A percentile compares a stretch with the other conserved stretches of the same genome.
Conservation (phyloP, 2,888 invertebrate genomes). For the Volucella inanis region DNA sequence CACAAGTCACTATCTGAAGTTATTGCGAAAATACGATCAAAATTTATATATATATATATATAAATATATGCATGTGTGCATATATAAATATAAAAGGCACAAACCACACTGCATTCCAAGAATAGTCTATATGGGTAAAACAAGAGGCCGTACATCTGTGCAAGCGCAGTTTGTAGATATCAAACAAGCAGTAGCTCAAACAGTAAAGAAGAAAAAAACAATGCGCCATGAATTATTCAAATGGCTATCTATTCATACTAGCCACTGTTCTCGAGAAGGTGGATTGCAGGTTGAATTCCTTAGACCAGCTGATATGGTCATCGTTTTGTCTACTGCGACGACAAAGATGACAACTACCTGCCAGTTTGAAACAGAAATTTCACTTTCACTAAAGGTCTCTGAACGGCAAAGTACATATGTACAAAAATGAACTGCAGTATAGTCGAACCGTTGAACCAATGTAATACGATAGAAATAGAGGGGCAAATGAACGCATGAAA, state of each 20-base stretch:
- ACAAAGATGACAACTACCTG: slow-evolving; percentile 39
- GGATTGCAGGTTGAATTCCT: slow-evolving; percentile 31
- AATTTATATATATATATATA: background rate
- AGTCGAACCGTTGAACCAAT: too few relatives aligned
- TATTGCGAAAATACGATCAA: background rate
- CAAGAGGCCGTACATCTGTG: slow-evolving; percentile 56
- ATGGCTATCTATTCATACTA: slow-evolving; percentile 39
- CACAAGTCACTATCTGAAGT: background rate
- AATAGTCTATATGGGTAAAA: slow-evolving; percentile 33
- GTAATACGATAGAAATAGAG: background rate
- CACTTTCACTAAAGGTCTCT: slow-evolving; percentile 73
- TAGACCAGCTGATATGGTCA: slow-evolving; percentile 62
- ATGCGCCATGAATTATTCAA: slow-evolving; percentile 70
- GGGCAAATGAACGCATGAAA: slow-evolving; percentile 36
- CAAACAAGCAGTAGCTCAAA: slow-evolving; percentile 33
- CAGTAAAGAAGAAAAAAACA: slow-evolving; percentile 56
- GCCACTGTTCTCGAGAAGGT: slow-evolving; percentile 36
- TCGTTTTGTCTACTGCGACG: slow-evolving; percentile 8
- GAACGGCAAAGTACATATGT: slow-evolving; percentile 51
- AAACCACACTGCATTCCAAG: slow-evolving; percentile 56
- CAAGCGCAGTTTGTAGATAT: slow-evolving; percentile 49
- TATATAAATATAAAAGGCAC: slow-evolving; percentile 60
- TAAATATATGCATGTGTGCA: slow-evolving; percentile 47
- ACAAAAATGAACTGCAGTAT: slow-evolving; percentile 11
- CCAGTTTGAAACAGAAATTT: slow-evolving; percentile 61